phyloP scores from a whole-genome alignment of 2,797 vertebrate species.

The Semotilus atromaculatus region DNA sequence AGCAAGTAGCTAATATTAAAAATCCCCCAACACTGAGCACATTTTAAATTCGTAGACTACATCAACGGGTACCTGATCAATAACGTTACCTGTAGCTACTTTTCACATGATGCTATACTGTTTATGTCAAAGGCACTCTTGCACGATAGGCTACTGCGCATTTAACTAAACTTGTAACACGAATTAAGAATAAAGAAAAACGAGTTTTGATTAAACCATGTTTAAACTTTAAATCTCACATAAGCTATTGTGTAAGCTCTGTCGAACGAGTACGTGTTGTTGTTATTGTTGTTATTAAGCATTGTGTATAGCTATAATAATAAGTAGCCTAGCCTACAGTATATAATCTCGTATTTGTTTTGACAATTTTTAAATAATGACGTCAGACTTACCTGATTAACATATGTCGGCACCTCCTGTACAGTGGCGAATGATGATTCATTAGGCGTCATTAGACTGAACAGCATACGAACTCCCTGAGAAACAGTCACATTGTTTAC shows the following conservation, averaged over 20 bases:
- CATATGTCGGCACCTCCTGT: conserved; percentile 86
- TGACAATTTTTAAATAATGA: background rate
- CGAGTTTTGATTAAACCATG: background rate
- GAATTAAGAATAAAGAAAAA: background rate
- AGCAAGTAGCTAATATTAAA: background rate
- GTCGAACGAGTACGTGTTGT: background rate
- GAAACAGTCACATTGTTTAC: conserved; percentile 57
- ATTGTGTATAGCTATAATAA: background rate
- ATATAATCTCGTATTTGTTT: background rate
- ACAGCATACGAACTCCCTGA: conserved; percentile 79
- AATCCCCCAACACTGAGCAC: background rate
- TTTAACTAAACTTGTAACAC: no score
- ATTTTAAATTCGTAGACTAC: background rate
- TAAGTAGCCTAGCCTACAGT: background rate
- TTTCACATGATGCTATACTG: no score
- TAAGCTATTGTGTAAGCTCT: no score
- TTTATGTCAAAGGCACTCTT: no score
- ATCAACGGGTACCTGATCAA: background rate
- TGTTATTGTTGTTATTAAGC: background rate
- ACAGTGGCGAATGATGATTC: conserved; percentile 83
- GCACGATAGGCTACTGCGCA: no score
- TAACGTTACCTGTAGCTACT: no score
- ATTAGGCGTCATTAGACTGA: conserved; percentile 81
- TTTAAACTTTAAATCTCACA: no score
- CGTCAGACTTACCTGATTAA: conserved; percentile 84